Base-by-base conservation (phyloP, 1,140 invertebrate genomes). In the Drosophila rufa region DNA sequence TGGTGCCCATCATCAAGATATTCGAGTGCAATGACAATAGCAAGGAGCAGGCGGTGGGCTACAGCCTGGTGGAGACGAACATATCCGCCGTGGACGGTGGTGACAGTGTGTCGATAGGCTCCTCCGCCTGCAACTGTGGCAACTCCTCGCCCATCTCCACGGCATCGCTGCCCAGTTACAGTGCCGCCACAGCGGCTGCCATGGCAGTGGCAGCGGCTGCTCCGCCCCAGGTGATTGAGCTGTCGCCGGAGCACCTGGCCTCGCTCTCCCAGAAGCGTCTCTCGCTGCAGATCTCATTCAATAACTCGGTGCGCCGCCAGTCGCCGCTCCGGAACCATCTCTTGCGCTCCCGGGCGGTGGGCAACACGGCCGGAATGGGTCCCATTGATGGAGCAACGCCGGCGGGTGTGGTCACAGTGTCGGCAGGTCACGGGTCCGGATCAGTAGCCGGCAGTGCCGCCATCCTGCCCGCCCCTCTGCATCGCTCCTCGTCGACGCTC, bases 231-330 rank as follows among this genome's bases (percentile, higher is more conserved):
- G 73, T 92, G 48, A 92, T 92, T 22, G 92, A 92, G 62, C 58
- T 92, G 25, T 84, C 84, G 4, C 92, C 92, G 2, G 92, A 92
- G 8, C 92, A 92, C 58, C 66, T 92, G 70, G 87, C 92, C 40
- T 75, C 82, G 1, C 59, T 92, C 27, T 92, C 92, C 46, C 86
- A 92, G 57, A 92, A 92, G 53, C 92, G 92, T 17, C 83, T 92
- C 27, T 92, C 92, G 25, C 75, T 92, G 59, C 92, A 92, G 81
- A 92, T 92, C 78, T 86, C 92, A 69, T 92, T 92, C 43, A 92
- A 92, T 38, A 90, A 81, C 4, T 77, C 82, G 40, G 70, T 92
- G 50, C 86, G 90, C 12, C 81, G 82, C n/a, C 80, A 75, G 46
- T 85, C 86, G 8, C 73, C 81, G 3, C 59, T 92, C 12, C 87